Conservation (phyloP, 2,113 vertebrate genomes). For the Myotis davidii region DNA sequence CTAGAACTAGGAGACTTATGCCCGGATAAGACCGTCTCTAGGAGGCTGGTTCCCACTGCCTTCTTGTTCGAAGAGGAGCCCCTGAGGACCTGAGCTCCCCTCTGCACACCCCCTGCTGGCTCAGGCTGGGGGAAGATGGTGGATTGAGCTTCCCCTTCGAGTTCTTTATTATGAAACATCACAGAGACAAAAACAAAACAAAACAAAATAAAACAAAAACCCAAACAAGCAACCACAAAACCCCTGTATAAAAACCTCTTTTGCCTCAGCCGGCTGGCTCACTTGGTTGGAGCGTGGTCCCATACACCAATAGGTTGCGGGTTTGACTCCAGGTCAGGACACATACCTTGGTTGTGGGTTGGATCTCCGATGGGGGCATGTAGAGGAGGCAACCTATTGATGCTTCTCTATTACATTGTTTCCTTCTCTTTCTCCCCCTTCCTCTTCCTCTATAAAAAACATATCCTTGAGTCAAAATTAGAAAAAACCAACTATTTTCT, state of each 20-base stretch:
- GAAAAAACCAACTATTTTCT: background rate
- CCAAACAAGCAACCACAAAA: background rate
- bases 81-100: background rate
- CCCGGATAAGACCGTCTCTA: background rate
- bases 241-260: background rate
- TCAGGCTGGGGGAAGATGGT: background rate
- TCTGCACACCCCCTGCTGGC: background rate
- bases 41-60: background rate
- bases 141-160: accelerated
- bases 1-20: background rate
- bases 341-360: background rate
- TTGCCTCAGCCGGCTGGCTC: background rate
- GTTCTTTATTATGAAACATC: background rate
- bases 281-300: background rate
- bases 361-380: no score
- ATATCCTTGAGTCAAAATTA: background rate
- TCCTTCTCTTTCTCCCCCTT: background rate
- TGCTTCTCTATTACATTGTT: background rate
- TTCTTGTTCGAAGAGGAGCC: background rate
- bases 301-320: background rate
- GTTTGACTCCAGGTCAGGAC: background rate
- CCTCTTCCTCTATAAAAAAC: background rate
- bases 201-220: background rate
- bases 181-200: background rate
- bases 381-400: no score